Base-by-base conservation (phyloP, 2,888 invertebrate genomes). In the Cylloceria caligata region DNA sequence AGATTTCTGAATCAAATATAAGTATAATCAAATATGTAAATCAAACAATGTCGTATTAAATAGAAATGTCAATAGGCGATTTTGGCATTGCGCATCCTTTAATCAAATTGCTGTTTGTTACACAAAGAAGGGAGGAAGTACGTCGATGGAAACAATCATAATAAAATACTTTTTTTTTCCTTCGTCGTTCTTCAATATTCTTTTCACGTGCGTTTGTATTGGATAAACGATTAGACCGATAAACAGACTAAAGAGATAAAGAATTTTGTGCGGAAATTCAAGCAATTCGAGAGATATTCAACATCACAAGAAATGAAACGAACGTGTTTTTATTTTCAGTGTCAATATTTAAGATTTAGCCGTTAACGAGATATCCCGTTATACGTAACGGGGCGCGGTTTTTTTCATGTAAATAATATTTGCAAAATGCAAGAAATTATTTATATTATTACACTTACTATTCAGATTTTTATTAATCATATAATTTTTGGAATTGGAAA, bases 1-100 rank as follows among this genome's bases (percentile, higher is more conserved):
- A 6, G 21, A 21, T 21, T 49, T 9, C 49, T 19, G 49, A 52
- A 52, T 57, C 30, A 27, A 57, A 27, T 57, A 0, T 1, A 30
- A 57, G 30, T 2, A 57, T 57, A 57, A 30, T 57, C 30, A 57
- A 57, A 57, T 30, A 57, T 30, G 55, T 57, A 30, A 57, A 57
- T 57, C 13, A 30, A 30, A 57, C 13, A 57, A 57, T 5, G 55
- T 2, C 6, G 3, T 7, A 27, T 57, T 30, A 30, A 13, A 27
- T 16, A 16, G 3, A 57, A 30, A 57, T 57, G 3, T 57, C 16
- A 30, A 57, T 16, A n/a, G 55, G 30, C 27, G 30, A 57, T 30
- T 57, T 13, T n/a, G 30, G n/a, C 19, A 24, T 60, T 60, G 7
- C 34, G 7, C 4, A 34, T 36, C 3, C 9, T 30, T 34, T 16